Evolutionary conservation across 2,113 vertebrate genomes (phyloP), one percentile per base, ranked within the genome.

Genomic region (Hypomesus transpacificus): DNA sequence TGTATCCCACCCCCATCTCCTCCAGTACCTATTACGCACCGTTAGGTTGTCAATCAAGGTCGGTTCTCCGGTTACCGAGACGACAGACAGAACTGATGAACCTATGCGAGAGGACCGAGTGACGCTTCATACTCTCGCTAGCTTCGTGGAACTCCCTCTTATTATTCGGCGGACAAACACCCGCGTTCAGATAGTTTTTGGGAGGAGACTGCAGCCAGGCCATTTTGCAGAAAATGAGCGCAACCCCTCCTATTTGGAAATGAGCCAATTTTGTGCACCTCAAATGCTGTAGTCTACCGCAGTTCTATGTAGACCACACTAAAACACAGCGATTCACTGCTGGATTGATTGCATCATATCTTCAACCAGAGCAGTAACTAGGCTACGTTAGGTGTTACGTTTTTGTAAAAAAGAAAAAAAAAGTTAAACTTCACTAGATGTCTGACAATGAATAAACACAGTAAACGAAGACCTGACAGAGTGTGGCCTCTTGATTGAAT

Each of bases 41-140:
- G 72, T 46, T 20, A 61, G 21, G 65, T 71, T 70, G 76, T 76
- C 84, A 63, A 8, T 73, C 77, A 61, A 26, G 67, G 31, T 56
- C 70, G 59, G 62, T 70, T 84, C 79, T 83, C 81, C 65, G 53
- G 85, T 86, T 84, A 75, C 86, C 69, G 66, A 67, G 26, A 63
- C 58, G 53, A 75, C 53, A 3, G 73, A 71, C 72, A 71, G 60
- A 31, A 50, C 51, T 67, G 6, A n/a, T 17, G 1, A 8, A 61
- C 17, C 56, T 16, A 39, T 56, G 63, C 26, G 57, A 53, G 57
- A 4, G 9, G 14, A 34, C 28, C 22, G 4, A 4, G 20, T 18
- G 14, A 52, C 26, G 1, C 34, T 26, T 63, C 68, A 16, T 52
- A 26, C 57, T 60, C 64, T 54, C 26, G 21, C 13, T 11, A 3